These are phyloP conservation scores for Asobara japonica DNA, from an alignment of 1,140 invertebrate species.

Conservation along the genomic window DNA sequence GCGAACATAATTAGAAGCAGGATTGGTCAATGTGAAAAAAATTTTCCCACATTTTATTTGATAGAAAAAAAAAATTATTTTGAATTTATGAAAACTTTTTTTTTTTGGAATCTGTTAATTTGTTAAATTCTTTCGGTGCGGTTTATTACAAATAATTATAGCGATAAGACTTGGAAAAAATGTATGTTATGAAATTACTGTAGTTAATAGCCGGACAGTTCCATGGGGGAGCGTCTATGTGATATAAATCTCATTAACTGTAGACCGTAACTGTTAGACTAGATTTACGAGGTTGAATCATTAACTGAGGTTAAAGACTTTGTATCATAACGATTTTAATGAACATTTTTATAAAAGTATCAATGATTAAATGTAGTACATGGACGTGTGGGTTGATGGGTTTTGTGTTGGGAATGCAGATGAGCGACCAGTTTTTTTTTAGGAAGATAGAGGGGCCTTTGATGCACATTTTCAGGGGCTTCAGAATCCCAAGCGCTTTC, in stretches of 20 bases:
- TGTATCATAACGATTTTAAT: neutral
- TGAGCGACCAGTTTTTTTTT: no score
- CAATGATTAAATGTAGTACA: neutral
- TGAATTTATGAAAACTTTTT: no score
- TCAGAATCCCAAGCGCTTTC: neutral
- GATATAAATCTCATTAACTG: neutral
- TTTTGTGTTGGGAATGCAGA: neutral
- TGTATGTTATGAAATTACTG: neutral
- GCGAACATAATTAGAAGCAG: no score
- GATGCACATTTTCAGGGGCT: neutral
- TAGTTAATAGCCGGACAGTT: neutral
- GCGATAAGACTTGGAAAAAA: neutral
- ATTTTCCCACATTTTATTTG: no score
- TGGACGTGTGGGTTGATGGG: neutral
- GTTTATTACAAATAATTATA: neutral
- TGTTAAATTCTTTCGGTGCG: neutral
- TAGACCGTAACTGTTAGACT: neutral
- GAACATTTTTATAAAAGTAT: constrained; percentile 2
- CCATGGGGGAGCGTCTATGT: neutral
- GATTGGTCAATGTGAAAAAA: no score
- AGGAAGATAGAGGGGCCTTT: no score
- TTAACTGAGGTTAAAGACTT: neutral
- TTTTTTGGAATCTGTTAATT: neutral
- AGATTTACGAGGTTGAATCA: neutral
- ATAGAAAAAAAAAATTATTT: no score